Percentiles rank a stretch among this genome's conserved stretches.
Evolutionary conservation across 2,888 invertebrate species (phyloP).

Genomic region (Drosophila testacea): DNA sequence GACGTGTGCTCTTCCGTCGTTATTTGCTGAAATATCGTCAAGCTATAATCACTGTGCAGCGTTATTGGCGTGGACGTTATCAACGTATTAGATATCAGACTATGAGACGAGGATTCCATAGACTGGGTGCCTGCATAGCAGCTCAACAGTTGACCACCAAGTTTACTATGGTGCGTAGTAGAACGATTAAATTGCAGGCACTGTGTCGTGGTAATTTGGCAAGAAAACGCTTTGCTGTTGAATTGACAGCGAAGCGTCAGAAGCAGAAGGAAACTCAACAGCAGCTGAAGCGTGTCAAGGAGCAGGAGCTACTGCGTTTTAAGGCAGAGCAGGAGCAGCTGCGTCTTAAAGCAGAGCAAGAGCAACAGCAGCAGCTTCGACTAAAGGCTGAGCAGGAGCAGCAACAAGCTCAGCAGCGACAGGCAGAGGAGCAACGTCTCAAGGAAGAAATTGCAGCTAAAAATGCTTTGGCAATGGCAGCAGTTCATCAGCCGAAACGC

Average conservation of each 20-base stretch:
- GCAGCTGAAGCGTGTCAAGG: slow-evolving; percentile 85
- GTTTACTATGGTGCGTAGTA: slow-evolving; percentile 89
- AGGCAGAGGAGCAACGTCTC: slow-evolving; percentile 88
- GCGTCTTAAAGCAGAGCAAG: slow-evolving; percentile 86
- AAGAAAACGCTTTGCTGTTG: slow-evolving; percentile 80
- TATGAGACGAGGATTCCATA: slow-evolving; percentile 92
- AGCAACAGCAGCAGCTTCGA: slow-evolving; percentile 85
- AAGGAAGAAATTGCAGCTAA: slow-evolving; percentile 88
- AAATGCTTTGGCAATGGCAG: slow-evolving; percentile 89
- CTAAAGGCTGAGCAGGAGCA: slow-evolving; percentile 24
- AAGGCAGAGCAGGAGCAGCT: slow-evolving; percentile 74
- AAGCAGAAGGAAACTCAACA: slow-evolving; percentile 57
- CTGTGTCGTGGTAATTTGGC: slow-evolving; percentile 91
- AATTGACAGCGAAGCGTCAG: slow-evolving; percentile 80
- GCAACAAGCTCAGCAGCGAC: slow-evolving; percentile 54
- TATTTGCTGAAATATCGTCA: slow-evolving; percentile 89
- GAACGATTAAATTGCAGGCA: slow-evolving; percentile 91
- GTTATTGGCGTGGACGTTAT: slow-evolving; percentile 91
- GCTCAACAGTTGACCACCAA: slow-evolving; percentile 90
- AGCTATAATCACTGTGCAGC: slow-evolving; percentile 93
- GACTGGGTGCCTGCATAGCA: slow-evolving; percentile 93
- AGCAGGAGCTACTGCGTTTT: slow-evolving; percentile 82
- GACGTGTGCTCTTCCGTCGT: slow-evolving; percentile 90
- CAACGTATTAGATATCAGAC: slow-evolving; percentile 89
- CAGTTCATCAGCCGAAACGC: slow-evolving; percentile 89